These are phyloP conservation scores for Odontocerum albicorne DNA, from an alignment of 2,888 invertebrate genomes.

Conservation along the genomic window DNA sequence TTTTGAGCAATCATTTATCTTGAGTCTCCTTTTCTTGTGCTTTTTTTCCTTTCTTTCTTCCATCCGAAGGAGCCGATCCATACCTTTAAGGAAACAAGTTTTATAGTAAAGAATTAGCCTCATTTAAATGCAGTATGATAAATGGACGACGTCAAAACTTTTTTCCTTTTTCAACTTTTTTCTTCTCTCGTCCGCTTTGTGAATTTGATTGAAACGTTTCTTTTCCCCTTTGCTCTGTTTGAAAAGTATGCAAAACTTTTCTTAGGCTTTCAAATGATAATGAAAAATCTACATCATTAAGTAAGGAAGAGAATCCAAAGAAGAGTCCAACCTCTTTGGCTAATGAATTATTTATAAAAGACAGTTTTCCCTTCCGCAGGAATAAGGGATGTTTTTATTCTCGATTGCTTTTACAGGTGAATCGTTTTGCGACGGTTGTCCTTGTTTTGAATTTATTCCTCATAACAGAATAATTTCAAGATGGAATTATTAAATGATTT, in stretches of 20 bases:
- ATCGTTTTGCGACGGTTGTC: too few relatives aligned
- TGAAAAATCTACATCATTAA: constrained; percentile 27
- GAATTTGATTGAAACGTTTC: constrained; percentile 10
- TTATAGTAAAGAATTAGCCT: constrained; percentile 15
- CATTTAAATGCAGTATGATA: constrained; percentile 26
- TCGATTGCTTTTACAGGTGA: too few relatives aligned
- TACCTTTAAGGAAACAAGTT: too few relatives aligned
- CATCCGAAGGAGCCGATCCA: too few relatives aligned
- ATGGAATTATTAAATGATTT: too few relatives aligned
- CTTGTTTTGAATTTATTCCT: too few relatives aligned
- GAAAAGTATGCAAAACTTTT: constrained; percentile 11
- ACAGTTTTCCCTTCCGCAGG: neutral
- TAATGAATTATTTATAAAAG: constrained; percentile 12
- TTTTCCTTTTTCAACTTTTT: constrained; percentile 10
- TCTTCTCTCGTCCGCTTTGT: constrained; percentile 9
- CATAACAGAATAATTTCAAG: too few relatives aligned
- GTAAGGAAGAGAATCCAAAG: neutral
- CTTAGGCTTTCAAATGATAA: constrained; percentile 17
- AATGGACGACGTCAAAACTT: constrained; percentile 18
- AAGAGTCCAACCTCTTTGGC: neutral
- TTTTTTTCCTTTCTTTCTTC: too few relatives aligned
- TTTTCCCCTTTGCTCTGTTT: neutral
- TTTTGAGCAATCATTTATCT: too few relatives aligned
- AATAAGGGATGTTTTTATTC: neutral
- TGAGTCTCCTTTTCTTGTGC: too few relatives aligned